Evolutionary conservation across 2,113 vertebrate genomes (phyloP), one percentile per base, ranked within the genome.

Genomic region (Poecilia latipinna): DNA sequence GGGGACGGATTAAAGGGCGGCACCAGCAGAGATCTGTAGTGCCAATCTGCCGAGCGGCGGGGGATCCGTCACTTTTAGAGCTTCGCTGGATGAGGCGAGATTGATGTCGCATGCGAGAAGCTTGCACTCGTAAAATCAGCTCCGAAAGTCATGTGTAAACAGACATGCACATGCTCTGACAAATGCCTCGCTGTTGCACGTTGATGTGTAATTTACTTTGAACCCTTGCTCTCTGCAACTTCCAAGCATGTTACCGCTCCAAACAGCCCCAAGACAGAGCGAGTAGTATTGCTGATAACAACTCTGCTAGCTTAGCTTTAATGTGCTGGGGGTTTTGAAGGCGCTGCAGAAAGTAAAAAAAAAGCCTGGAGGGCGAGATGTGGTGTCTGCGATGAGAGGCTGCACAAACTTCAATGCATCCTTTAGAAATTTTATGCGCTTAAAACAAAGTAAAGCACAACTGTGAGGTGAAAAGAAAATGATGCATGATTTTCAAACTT

Each of bases 1-100:
- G 26, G 83, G 83, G 82, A 71, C 69, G 83, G 89, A 92, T 92
- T 92, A 89, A 88, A 83, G 74, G 67, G 69, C 5, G 78, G 79
- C 77, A 77, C 85, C 75, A 79, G 70, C 84, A 70, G 86, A 89
- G 86, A 84, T 81, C 82, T 86, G 83, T 75, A 89, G 87, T 65
- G 77, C 76, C 88, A 89, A 92, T 93, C 90, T 90, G 87, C 77
- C 62, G 10, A 84, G 74, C 82, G 11, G 86, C 26, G 6, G 88
- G 86, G 79, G 69, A 65, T 32, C 72, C 61, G 48, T 48, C 68
- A 8, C 33, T 75, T 74, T 63, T 32, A 39, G 42, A 84, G 70
- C 69, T 15, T 31, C 61, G 31, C 65, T 26, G 74, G 61, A 77
- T 24, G 68, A 75, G 70, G 61, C 8, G 51, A 66, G 82, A 85